Evolutionary conservation across 2,797 vertebrate genomes (phyloP), one percentile per base, ranked within the genome.

Genomic region (Halcyon chelicuti): DNA sequence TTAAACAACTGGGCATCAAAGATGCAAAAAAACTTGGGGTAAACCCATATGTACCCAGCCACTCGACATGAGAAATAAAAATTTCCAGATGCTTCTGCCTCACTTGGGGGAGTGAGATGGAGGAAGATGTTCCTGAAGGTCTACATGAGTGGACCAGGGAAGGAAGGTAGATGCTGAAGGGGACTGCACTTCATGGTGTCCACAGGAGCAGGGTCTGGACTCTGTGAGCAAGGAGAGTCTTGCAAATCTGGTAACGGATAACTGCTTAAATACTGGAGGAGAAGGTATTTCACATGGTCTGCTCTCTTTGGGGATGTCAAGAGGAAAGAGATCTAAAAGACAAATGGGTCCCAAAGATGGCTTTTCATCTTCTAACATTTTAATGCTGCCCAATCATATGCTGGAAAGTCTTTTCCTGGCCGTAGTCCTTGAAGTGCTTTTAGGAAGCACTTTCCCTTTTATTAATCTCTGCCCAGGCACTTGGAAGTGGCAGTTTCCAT

Each of bases 401-500:
- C 98, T 98, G 87, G 97, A 98, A 42, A 96, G 71, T 80, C 98
- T 97, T 96, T 98, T 98, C 72, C 97, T 96, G 90, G 83, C 70
- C 33, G n/a, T 23, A 67, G 57, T 46, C 73, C 75, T 93, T 28
- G 57, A 18, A 20, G 14, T 12, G 39, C 37, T 84, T 46, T 63
- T 65, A 35, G 74, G 29, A 79, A 66, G 74, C 62, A 29, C 39
- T 75, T 97, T 91, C 28, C 49, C 58, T 94, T 81, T 96, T 49
- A 62, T 80, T 31, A 66, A 47, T 31, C 29, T 78, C 29, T 90
- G 70, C 33, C 79, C 83, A 58, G 95, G 75, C 31, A 54, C 52
- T 66, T 94, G 96, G 65, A 63, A 94, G 67, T 89, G 95, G 47
- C 92, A 87, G 26, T 90, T 97, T 67, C 93, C 94, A 71, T 97